A percentile compares a stretch with the other conserved stretches of the same genome.
These are phyloP conservation scores for Cyclura pinguis DNA, from an alignment of 2,797 vertebrate genomes.

Conservation along the genomic window DNA sequence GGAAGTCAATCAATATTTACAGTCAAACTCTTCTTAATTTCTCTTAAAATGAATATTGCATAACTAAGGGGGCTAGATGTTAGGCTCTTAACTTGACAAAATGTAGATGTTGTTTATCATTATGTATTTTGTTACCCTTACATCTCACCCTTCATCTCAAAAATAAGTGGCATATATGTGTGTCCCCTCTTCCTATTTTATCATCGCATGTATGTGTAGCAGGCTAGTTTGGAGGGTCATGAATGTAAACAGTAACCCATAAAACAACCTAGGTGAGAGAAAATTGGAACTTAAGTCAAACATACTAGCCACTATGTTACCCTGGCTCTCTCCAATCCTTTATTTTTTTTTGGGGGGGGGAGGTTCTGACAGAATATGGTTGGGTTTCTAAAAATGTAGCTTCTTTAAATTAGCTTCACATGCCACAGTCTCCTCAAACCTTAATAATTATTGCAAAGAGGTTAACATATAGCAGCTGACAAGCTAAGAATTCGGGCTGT, in stretches of 20 bases:
- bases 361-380: background rate
- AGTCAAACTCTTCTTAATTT: background rate
- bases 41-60: background rate
- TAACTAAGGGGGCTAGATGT: background rate
- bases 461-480: background rate
- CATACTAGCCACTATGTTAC: background rate
- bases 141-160: background rate
- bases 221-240: background rate
- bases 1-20: background rate
- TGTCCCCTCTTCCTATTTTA: background rate
- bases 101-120: background rate
- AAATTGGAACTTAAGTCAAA: background rate
- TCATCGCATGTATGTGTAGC: background rate
- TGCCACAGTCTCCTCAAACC: background rate
- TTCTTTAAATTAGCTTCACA: background rate
- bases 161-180: background rate
- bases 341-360: no score
- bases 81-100: background rate
- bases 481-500: conserved; percentile 1
- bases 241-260: background rate
- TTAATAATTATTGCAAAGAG: background rate
- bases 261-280: background rate
- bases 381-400: background rate
- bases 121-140: background rate
- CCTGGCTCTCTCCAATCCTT: background rate